Conservation (phyloP, 2,797 vertebrate genomes). For the Labroides dimidiatus region DNA sequence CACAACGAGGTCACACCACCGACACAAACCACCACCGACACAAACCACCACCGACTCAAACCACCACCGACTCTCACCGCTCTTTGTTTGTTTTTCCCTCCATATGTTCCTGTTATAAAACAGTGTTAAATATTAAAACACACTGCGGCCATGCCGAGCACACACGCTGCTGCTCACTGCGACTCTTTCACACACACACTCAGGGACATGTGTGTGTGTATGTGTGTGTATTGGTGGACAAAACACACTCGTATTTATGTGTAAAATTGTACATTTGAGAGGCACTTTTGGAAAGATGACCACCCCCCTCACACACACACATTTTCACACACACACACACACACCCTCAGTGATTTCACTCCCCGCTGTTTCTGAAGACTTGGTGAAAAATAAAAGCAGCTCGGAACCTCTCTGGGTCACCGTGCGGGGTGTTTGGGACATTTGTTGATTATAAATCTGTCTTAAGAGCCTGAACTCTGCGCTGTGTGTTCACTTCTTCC, state of each 20-base stretch:
- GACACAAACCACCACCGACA: no score
- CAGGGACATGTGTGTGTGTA: not conserved
- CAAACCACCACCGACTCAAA: no score
- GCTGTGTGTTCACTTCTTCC: not conserved
- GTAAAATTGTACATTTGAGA: not conserved
- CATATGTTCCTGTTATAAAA: slow-evolving; percentile 5
- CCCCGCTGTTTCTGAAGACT: not conserved
- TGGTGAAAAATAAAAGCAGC: not conserved
- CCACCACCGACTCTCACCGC: no score
- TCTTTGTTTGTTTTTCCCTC: not conserved
- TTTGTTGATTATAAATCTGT: not conserved
- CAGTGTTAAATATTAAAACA: slow-evolving; percentile 12
- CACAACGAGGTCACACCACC: not conserved
- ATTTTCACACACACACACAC: no score
- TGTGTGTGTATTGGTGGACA: not conserved
- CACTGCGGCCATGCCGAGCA: slow-evolving; percentile 9
- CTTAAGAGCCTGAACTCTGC: not conserved
- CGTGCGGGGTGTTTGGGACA: not conserved
- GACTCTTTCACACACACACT: slow-evolving; percentile 9
- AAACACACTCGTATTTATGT: not conserved
- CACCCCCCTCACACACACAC: no score
- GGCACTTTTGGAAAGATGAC: not conserved
- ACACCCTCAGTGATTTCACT: no score
- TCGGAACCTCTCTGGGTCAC: not conserved
- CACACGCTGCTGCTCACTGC: slow-evolving; percentile 9